Base-by-base conservation (phyloP, 2,888 invertebrate species). In the Lomographa bimaculata region DNA sequence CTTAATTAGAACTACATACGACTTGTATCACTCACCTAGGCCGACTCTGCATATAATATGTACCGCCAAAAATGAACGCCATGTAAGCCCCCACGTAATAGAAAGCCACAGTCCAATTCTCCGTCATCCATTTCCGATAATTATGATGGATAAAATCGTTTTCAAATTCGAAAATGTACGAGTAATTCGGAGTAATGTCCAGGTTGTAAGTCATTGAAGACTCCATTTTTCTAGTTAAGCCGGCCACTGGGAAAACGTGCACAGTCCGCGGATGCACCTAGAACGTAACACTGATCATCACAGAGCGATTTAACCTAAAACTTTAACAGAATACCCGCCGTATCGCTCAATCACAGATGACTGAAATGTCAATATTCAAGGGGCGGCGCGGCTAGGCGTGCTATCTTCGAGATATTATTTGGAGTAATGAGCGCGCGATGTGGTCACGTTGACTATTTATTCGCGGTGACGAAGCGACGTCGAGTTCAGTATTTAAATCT, bases 31-130 rank as follows among this genome's bases (percentile, higher is more conserved):
- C 91, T 84, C 69, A 92, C 87, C 96, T 93, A 48, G 96, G 95
- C 60, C 98, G 92, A 70, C 93, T 93, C 76, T 96, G 94, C 99
- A 99, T 99, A 72, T 95, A 95, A 70, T 95, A 93, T 77, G 97
- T 97, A 26, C 97, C 97, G 50, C 95, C 95, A 81, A 98, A 98
- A 67, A 99, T 97, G 50, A 97, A 91, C 50, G 97, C 91, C 94
- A 99, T 96, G 80, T 99, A 99, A 55, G 95, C 91, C 53, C 96
- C 96, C 53, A 95, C 90, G 74, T 94, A 95, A 70, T 97, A 97
- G 84, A 98, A 97, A 37, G 96, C 96, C 72, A 95, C 93, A 40
- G 96, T 97, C 99, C 99, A 99, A 82, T 99, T 97, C 66, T 96
- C 94, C 57, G 94, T 93, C 97, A 99, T 98, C 97, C 98, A 98